Percentiles rank a stretch among this genome's conserved stretches.
These are phyloP conservation scores for Drosophila nigricruria DNA, from an alignment of 2,888 invertebrate genomes.

Conservation along the genomic window DNA sequence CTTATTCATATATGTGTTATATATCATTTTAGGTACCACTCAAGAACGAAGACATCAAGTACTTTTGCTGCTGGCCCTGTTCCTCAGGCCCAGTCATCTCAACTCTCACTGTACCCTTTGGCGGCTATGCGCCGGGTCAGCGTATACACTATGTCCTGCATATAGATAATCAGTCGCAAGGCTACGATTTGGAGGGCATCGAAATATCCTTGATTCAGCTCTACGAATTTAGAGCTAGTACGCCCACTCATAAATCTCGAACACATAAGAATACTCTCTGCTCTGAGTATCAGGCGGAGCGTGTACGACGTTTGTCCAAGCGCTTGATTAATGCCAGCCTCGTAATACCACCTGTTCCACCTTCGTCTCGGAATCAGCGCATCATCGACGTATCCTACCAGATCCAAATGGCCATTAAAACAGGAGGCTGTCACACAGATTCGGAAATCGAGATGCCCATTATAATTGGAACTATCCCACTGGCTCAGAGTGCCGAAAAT, in stretches of 20 bases:
- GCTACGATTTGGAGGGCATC: slow-evolving; percentile 62
- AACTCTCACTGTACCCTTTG: slow-evolving; percentile 86
- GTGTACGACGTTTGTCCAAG: slow-evolving; percentile 59
- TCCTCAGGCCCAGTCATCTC: slow-evolving; percentile 60
- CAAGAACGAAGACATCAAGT: slow-evolving; percentile 55
- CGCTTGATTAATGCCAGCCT: slow-evolving; percentile 56
- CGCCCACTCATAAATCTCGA: slow-evolving; percentile 46
- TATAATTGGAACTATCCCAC: slow-evolving; percentile 73
- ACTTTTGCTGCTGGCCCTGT: slow-evolving; percentile 76
- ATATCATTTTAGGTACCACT: slow-evolving; percentile 43
- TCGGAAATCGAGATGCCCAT: slow-evolving; percentile 57
- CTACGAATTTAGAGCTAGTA: slow-evolving; percentile 54
- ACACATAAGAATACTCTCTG: slow-evolving; percentile 38
- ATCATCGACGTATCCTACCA: slow-evolving; percentile 60
- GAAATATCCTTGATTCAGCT: slow-evolving; percentile 52
- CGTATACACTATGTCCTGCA: slow-evolving; percentile 88
- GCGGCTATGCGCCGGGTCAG: slow-evolving; percentile 91
- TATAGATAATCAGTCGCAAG: slow-evolving; percentile 89
- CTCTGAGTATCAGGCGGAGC: slow-evolving; percentile 35
- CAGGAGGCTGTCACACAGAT: slow-evolving; percentile 47
- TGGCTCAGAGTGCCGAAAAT: slow-evolving; percentile 64
- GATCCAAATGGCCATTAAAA: slow-evolving; percentile 49
- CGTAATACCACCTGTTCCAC: slow-evolving; percentile 66
- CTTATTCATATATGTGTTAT: not conserved
- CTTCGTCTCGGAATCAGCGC: slow-evolving; percentile 49